phyloP scores from a whole-genome alignment of 2,888 invertebrate genomes.

The Hemithea aestivaria region DNA sequence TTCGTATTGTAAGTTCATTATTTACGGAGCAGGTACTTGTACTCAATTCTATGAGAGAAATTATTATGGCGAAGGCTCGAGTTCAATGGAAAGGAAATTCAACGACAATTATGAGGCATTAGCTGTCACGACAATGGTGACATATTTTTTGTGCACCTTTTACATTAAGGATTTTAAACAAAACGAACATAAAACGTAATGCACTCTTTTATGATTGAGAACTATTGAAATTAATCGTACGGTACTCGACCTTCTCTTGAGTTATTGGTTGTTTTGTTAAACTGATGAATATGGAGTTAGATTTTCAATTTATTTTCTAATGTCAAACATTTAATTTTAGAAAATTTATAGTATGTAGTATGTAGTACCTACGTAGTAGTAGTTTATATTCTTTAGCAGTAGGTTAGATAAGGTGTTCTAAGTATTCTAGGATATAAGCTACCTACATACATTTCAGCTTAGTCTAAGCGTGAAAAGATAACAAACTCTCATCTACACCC shows the following conservation, averaged over 20 bases:
- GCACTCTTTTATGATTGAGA: slow-evolving; percentile 36
- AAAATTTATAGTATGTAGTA: no score
- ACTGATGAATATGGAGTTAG: no score
- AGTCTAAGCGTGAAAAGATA: no score
- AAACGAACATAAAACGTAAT: slow-evolving; percentile 34
- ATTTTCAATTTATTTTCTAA: no score
- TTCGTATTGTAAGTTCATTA: slow-evolving; percentile 38
- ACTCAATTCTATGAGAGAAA: slow-evolving; percentile 60
- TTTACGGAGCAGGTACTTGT: slow-evolving; percentile 42
- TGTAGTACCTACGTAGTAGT: no score
- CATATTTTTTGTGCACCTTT: slow-evolving; percentile 59
- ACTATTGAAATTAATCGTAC: slow-evolving; percentile 48
- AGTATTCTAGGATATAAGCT: no score
- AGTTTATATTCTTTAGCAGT: no score
- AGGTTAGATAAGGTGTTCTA: no score
- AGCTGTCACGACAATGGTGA: slow-evolving; percentile 59
- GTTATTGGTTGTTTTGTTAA: not conserved
- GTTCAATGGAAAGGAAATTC: slow-evolving; percentile 69
- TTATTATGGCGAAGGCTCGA: slow-evolving; percentile 46
- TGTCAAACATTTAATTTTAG: no score
- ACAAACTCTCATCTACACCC: no score
- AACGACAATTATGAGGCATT: slow-evolving; percentile 67
- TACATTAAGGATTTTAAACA: slow-evolving; percentile 50
- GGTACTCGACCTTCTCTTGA: slow-evolving; percentile 11
- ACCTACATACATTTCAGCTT: no score